Base-by-base conservation (phyloP, 2,797 vertebrate genomes). In the Poeciliopsis turneri region DNA sequence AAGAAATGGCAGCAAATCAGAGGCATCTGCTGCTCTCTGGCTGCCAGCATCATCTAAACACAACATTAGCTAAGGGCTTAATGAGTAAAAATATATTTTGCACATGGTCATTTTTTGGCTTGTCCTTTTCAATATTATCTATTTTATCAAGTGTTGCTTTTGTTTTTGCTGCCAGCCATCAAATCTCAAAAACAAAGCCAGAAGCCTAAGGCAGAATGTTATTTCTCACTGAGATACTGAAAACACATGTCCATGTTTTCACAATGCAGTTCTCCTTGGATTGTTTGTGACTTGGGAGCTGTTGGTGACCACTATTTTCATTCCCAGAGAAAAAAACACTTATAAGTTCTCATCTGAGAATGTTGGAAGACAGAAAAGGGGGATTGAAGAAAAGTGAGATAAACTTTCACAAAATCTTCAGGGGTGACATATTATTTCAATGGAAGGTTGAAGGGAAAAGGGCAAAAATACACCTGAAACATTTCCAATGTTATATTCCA, bases 1-100 rank as follows among this genome's bases (percentile, higher is more conserved):
- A 86, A 91, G 79, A 82, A 83, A 89, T 92, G 90, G 92, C 88
- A 90, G 80, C 86, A 84, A 88, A 93, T 92, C 89, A 90, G 88
- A 91, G 88, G 88, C 92, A 91, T 94, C 90, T 92, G 92, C 78
- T 90, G 68, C 84, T 68, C 72, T 70, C 13, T 11, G 57, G 51
- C 43, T 84, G 89, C 90, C 91, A 92, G 78, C 51, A 39, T 81
- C 82, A 39, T 88, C 84, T 78, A 83, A 72, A 74, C 76, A 83
- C 75, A 81, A 87, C 39, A 76, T 80, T 20, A 51, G 87, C 88
- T 89, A 90, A 87, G 70, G 57, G 68, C 41, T 76, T 77, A 43
- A 84, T 28, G 39, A 76, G 68, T n/a, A 68, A 69, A 76, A 78
- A 77, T 61, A 82, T 46, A 72, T 59, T 55, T 78, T 46, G 20